These are phyloP conservation scores for Villa cingulata DNA, from an alignment of 2,888 invertebrate genomes.

Conservation along the genomic window DNA sequence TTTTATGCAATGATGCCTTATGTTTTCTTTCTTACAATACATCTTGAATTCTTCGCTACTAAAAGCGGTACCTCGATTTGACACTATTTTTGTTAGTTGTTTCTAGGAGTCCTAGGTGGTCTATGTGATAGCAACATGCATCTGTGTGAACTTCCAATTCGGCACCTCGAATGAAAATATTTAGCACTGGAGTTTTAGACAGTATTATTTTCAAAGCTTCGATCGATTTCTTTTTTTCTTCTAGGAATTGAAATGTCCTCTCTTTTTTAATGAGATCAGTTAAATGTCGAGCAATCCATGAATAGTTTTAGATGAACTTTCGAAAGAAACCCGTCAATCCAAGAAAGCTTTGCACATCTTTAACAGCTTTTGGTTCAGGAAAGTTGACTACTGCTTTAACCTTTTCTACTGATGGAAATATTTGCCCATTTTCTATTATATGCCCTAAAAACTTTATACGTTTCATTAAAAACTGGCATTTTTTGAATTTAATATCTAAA, in stretches of 20 bases:
- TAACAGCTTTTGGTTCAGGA: not conserved
- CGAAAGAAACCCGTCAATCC: slow-evolving; percentile 6
- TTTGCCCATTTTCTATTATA: slow-evolving; percentile 1
- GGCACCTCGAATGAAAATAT: slow-evolving; percentile 16
- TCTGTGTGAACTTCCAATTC: slow-evolving; percentile 22
- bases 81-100: too few relatives aligned
- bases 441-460: slow-evolving; percentile 8
- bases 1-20: too few relatives aligned
- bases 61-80: too few relatives aligned
- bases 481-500: slow-evolving; percentile 13
- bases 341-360: slow-evolving; percentile 13
- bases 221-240: slow-evolving; percentile 21
- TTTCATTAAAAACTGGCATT: slow-evolving; percentile 16
- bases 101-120: too few relatives aligned
- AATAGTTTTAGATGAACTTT: not conserved
- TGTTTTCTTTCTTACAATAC: too few relatives aligned
- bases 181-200: slow-evolving; percentile 16
- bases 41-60: too few relatives aligned
- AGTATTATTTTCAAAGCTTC: slow-evolving; percentile 9
- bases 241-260: slow-evolving; percentile 8
- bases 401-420: slow-evolving; percentile 5
- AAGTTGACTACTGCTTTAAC: slow-evolving; percentile 3
- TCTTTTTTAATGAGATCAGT: not conserved
- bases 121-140: too few relatives aligned
- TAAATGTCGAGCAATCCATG: slow-evolving; percentile 4